Conservation (phyloP, 2,888 invertebrate species). For the Eilema caniola region DNA sequence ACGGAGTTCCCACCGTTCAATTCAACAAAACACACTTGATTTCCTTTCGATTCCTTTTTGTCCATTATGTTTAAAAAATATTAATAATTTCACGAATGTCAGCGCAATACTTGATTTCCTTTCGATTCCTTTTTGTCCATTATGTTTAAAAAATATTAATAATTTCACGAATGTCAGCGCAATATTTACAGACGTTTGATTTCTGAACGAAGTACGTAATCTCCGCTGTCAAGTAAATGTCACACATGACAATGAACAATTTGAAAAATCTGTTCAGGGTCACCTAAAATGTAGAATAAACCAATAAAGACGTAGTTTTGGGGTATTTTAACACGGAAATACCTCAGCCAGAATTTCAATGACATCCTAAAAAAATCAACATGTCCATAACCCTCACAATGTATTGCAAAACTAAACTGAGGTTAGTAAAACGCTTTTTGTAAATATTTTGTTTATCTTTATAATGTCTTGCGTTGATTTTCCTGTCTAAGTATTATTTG, state of each 20-base stretch:
- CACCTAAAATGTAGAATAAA: slow-evolving; percentile 42
- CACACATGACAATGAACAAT: slow-evolving; percentile 9
- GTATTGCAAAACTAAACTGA: slow-evolving; percentile 78
- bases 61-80: neutral
- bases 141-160: neutral
- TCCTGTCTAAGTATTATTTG: neutral
- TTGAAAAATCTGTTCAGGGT: slow-evolving; percentile 37
- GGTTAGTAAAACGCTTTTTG: slow-evolving; percentile 55
- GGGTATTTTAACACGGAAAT: slow-evolving; percentile 53
- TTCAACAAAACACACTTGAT: too few relatives aligned
- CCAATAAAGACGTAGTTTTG: slow-evolving; percentile 20
- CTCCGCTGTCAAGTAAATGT: neutral
- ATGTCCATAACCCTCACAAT: slow-evolving; percentile 56
- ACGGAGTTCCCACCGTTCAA: too few relatives aligned
- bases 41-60: too few relatives aligned
- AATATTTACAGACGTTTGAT: neutral
- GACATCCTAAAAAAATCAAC: slow-evolving; percentile 23
- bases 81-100: neutral
- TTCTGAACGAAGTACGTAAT: neutral
- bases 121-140: too few relatives aligned
- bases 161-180: neutral
- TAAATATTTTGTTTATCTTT: slow-evolving; percentile 5
- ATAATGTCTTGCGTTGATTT: neutral
- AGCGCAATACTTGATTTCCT: neutral
- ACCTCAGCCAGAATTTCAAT: slow-evolving; percentile 23